Conservation (phyloP, 2,888 invertebrate genomes). For the Dexiosoma caninum region DNA sequence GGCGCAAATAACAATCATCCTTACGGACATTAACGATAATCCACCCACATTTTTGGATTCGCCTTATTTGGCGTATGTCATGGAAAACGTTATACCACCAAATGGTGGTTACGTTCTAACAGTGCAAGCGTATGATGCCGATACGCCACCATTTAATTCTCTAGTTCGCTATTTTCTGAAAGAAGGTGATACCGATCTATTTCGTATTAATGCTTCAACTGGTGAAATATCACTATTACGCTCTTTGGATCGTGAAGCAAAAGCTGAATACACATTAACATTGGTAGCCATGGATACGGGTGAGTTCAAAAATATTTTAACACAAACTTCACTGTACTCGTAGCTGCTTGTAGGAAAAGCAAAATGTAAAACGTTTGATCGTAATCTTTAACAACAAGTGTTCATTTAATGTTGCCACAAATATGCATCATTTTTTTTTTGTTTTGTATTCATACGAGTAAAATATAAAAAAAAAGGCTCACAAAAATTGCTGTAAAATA, state of each 20-base stretch:
- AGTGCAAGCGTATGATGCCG: slow-evolving; percentile 93
- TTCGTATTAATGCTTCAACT: slow-evolving; percentile 93
- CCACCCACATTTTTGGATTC: slow-evolving; percentile 95
- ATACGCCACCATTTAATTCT: slow-evolving; percentile 92
- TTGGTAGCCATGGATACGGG: slow-evolving; percentile 96
- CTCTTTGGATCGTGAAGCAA: slow-evolving; percentile 90
- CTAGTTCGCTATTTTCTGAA: slow-evolving; percentile 95
- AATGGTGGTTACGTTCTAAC: slow-evolving; percentile 88
- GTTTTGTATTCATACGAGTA: too few species aligned
- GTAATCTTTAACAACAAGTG: slow-evolving; percentile 62
- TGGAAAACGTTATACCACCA: slow-evolving; percentile 93
- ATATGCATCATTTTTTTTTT: slow-evolving; percentile 43
- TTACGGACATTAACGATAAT: slow-evolving; percentile 96
- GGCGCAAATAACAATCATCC: slow-evolving; percentile 88
- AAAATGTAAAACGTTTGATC: slow-evolving; percentile 25
- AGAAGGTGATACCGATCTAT: slow-evolving; percentile 93
- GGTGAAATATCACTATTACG: slow-evolving; percentile 92
- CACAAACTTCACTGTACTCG: background rate
- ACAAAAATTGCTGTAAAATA: slow-evolving; percentile 47
- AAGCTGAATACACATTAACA: slow-evolving; percentile 89
- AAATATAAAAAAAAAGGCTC: slow-evolving; percentile 8
- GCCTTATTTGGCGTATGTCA: slow-evolving; percentile 94
- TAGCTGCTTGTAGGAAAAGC: background rate
- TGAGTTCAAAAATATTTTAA: slow-evolving; percentile 78
- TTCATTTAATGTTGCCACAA: slow-evolving; percentile 53